phyloP scores from a whole-genome alignment of 2,888 invertebrate species.

The Aelia acuminata region DNA sequence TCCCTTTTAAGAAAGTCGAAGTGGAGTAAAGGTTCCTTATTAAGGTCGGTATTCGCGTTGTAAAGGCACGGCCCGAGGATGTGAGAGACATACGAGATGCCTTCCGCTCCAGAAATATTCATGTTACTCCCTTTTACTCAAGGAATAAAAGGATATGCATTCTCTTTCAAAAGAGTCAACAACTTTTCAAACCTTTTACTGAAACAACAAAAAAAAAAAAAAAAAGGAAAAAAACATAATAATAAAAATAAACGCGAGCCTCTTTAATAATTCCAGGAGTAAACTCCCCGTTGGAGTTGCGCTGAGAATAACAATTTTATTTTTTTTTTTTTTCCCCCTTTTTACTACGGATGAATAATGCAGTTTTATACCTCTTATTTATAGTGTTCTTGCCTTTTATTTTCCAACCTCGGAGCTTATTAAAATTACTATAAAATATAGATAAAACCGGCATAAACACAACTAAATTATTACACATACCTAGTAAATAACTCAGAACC shows the following conservation, averaged over 20 bases:
- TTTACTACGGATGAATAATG: not conserved
- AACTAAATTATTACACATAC: too few relatives aligned
- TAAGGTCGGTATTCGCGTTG: not conserved
- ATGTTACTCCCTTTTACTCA: not conserved
- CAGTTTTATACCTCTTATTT: not conserved
- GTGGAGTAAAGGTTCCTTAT: conserved; percentile 1
- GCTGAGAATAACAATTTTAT: not conserved
- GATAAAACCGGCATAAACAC: too few relatives aligned
- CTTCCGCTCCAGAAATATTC: not conserved
- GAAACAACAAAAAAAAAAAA: too few relatives aligned
- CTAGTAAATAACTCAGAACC: too few relatives aligned
- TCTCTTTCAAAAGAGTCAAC: conserved; percentile 8
- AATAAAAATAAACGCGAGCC: not conserved
- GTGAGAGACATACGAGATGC: conserved; percentile 4
- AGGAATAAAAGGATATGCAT: conserved; percentile 15
- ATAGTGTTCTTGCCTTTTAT: not conserved
- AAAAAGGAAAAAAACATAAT: not conserved
- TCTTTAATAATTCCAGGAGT: not conserved
- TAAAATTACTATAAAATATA: not conserved
- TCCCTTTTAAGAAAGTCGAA: not conserved
- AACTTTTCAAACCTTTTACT: not conserved
- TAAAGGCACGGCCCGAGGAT: not conserved
- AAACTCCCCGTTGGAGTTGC: conserved; percentile 1
- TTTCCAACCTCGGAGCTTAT: not conserved
- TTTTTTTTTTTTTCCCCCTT: too few relatives aligned